Evolutionary conservation across 2,888 invertebrate species (phyloP).

Genomic region (Conops quadrifasciatus): DNA sequence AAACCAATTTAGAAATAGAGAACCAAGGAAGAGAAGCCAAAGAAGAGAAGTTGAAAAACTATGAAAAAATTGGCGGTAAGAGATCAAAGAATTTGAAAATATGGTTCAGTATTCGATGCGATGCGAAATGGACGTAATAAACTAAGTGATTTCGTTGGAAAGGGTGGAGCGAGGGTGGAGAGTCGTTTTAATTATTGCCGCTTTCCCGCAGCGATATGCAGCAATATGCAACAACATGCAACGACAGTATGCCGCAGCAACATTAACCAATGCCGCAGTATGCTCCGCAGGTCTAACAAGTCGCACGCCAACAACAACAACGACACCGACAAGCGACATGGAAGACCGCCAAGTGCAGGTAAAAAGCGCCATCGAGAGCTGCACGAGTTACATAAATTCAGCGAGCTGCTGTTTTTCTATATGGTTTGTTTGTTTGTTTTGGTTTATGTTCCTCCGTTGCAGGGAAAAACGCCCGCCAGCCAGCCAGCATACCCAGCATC

Average conservation of each 20-base stretch:
- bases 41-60: no score
- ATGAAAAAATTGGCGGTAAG: no score
- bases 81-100: no score
- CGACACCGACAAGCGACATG: constrained; percentile 25
- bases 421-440: background rate
- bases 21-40: no score
- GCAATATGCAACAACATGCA: no score
- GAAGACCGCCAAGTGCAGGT: constrained; percentile 30
- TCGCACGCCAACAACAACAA: background rate
- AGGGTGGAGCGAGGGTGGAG: background rate
- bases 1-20: no score
- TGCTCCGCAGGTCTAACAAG: background rate
- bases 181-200: constrained; percentile 28
- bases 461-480: constrained; percentile 12
- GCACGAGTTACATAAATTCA: constrained; percentile 48
- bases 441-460: background rate
- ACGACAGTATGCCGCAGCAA: background rate
- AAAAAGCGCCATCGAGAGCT: constrained; percentile 6
- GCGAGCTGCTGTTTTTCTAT: constrained; percentile 7
- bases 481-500: constrained; percentile 20
- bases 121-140: constrained; percentile 10
- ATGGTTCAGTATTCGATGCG: no score
- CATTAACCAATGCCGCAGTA: constrained; percentile 8
- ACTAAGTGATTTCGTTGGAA: background rate
- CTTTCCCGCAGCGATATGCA: background rate